phyloP scores from a whole-genome alignment of 1,140 invertebrate species.

The Palaemon carinicauda region DNA sequence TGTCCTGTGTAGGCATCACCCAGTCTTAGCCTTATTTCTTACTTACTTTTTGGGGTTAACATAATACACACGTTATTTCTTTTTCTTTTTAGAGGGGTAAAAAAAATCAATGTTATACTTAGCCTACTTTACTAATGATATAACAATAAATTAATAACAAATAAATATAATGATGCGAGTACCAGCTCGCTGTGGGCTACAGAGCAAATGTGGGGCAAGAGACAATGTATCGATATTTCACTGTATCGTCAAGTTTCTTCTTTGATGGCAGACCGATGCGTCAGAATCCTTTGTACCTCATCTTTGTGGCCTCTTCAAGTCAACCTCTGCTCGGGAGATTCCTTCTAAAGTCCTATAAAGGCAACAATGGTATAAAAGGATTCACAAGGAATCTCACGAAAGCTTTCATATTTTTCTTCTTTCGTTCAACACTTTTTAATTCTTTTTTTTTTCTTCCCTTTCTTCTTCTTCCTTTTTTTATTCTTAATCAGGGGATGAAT shows the following conservation, averaged over 20 bases:
- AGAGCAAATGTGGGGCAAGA: conserved; percentile 28
- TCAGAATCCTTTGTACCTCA: background rate
- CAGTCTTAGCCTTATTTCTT: too few species aligned
- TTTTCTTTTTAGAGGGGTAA: too few species aligned
- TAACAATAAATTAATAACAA: background rate
- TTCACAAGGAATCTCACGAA: too few species aligned
- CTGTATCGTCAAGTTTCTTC: conserved; percentile 4
- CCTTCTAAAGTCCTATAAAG: background rate
- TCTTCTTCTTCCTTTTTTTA: too few species aligned
- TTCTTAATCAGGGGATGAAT: background rate
- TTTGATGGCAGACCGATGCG: conserved; percentile 36
- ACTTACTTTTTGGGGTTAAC: too few species aligned
- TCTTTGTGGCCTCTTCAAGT: background rate
- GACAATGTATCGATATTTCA: conserved; percentile 35
- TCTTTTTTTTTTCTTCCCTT: too few species aligned
- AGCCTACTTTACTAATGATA: background rate
- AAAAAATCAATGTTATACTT: background rate
- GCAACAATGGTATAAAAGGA: background rate
- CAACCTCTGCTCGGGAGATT: background rate
- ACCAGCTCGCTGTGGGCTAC: conserved; percentile 25
- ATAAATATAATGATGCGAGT: background rate
- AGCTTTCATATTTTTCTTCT: too few species aligned
- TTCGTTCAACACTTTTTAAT: too few species aligned
- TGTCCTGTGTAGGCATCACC: too few species aligned
- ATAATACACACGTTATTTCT: too few species aligned